Evolutionary conservation across 2,888 invertebrate species (phyloP), one percentile per base, ranked within the genome.

Genomic region (Anthophora plumipes): DNA sequence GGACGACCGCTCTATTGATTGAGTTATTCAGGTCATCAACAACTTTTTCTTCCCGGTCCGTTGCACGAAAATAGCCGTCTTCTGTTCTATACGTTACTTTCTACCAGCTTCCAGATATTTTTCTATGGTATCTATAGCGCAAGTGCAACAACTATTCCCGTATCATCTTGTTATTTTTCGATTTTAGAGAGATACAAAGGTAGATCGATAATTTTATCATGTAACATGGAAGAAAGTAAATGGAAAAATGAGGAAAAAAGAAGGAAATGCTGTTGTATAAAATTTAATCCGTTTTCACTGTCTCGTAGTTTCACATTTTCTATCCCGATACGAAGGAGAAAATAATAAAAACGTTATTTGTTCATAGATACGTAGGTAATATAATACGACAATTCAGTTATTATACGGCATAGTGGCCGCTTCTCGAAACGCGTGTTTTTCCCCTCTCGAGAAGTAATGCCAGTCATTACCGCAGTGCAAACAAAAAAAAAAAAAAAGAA

Each of bases 401-500:
- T n/a, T n/a, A 11, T 12, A 17, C 22, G 14, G 25, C 64, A n/a
- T 17, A 11, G 20, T 14, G 22, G 43, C 17, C 12, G n/a, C 77
- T 66, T 25, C 59, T 66, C 25, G 17, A 22, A 39, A 31, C 41
- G 48, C n/a, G 9, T 48, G 41, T 59, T 78, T 59, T 11, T 31
- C 4, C n/a, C 14, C 57, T 20, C 52, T 41, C 5, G 12, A 12
- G 41, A 37, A 70, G 55, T 66, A 79, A 66, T 64, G 79, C 70
- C 70, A 70, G 78, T 77, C 79, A 70, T 77, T 69, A 55, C 60
- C 63, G 78, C 78, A 60, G 11, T 17, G 52, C 48, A 37, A 77
- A 77, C 64, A 70, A 79, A 70, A 77, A 77, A 31, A 31, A 31
- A n/a, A n/a, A n/a, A n/a, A n/a, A n/a, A n/a, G n/a, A n/a, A n/a